Conservation (phyloP, 2,888 invertebrate genomes). For the Thyatira batis region DNA sequence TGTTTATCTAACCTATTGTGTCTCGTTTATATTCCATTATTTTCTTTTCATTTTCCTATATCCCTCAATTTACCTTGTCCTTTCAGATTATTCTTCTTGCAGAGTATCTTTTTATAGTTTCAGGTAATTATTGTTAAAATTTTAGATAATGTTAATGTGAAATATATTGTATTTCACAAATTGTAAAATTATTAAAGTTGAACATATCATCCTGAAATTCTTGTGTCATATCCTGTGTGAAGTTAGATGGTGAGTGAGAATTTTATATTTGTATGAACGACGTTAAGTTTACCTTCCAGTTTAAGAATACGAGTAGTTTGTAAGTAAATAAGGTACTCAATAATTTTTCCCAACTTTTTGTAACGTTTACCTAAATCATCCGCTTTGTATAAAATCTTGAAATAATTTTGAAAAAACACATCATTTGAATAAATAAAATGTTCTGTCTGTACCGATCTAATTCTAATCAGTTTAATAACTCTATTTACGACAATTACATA, state of each 20-base stretch:
- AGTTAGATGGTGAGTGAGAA: constrained; percentile 47
- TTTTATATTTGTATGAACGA: constrained; percentile 52
- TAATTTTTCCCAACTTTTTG: neutral
- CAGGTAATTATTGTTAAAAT: constrained; percentile 6
- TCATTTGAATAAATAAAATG: neutral
- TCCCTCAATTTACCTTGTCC: neutral
- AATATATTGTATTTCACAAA: constrained; percentile 7
- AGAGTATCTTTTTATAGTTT: neutral
- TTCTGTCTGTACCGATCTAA: neutral
- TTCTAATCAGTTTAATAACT: neutral
- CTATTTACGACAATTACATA: neutral
- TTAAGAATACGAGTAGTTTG: constrained; percentile 28
- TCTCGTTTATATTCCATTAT: constrained; percentile 19
- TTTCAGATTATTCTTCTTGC: neutral
- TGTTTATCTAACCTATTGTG: constrained; percentile 14
- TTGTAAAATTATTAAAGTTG: constrained; percentile 23
- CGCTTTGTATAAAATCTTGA: neutral
- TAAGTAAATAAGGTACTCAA: constrained; percentile 16
- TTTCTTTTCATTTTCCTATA: constrained; percentile 4
- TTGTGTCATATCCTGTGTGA: constrained; percentile 56
- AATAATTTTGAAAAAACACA: neutral
- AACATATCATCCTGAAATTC: constrained; percentile 68
- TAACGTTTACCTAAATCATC: neutral
- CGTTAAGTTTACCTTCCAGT: constrained; percentile 24
- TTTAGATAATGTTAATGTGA: neutral